Evolutionary conservation across 1,140 invertebrate species (phyloP).

Genomic region (Mya arenaria): DNA sequence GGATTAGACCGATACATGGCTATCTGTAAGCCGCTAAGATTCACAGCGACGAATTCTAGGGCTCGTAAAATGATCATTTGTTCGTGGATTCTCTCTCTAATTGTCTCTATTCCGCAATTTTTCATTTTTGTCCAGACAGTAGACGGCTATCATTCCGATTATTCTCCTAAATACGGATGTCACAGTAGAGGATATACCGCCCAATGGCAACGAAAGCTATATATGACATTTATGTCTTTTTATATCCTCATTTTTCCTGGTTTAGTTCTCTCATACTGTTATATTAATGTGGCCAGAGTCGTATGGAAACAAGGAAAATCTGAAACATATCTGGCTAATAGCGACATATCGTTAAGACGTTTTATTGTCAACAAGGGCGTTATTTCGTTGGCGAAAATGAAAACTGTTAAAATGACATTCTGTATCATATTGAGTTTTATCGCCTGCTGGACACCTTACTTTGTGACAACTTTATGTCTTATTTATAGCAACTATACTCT

Average conservation of each 20-base stretch:
- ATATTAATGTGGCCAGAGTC: constrained; percentile 79
- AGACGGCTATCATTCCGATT: constrained; percentile 66
- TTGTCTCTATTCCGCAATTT: constrained; percentile 81
- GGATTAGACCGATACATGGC: constrained; percentile 81
- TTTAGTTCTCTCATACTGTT: constrained; percentile 81
- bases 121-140: constrained; percentile 81
- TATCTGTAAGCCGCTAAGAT: constrained; percentile 81
- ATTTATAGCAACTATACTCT: constrained; percentile 81
- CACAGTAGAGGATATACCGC: constrained; percentile 80
- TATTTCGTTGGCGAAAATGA: constrained; percentile 81
- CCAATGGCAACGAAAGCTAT: constrained; percentile 81
- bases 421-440: constrained; percentile 81
- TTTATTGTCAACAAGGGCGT: constrained; percentile 66
- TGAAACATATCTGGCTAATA: constrained; percentile 25
- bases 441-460: constrained; percentile 82
- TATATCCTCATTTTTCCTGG: constrained; percentile 81
- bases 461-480: constrained; percentile 78
- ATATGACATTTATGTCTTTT: constrained; percentile 80
- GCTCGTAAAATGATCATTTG: constrained; percentile 74
- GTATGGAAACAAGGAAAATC: constrained; percentile 75
- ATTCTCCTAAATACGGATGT: constrained; percentile 74
- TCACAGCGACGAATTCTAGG: constrained; percentile 58
- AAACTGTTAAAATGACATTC: constrained; percentile 82
- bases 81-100: constrained; percentile 80
- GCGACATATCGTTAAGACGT: constrained; percentile 63